phyloP scores from a whole-genome alignment of 2,797 vertebrate genomes.

The Ptychadena robeensis region DNA sequence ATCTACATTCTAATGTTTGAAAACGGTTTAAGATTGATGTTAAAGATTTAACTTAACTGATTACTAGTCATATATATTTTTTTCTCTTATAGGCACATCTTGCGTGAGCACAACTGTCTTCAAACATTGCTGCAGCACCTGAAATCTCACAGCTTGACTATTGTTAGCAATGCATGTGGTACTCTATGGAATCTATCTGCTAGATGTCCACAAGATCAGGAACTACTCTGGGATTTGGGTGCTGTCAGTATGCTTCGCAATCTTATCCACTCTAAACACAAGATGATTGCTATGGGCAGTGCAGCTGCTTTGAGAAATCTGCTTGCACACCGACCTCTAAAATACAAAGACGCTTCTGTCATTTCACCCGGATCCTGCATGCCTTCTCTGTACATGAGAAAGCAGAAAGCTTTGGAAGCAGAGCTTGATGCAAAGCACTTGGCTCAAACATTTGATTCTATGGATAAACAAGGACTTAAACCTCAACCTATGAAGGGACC shows the following conservation, averaged over 20 bases:
- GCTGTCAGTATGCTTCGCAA: constrained; percentile 97
- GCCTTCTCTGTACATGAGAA: constrained; percentile 95
- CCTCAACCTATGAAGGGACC: constrained; percentile 84
- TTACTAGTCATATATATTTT: background rate
- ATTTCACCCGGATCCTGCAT: constrained; percentile 91
- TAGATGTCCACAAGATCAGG: constrained; percentile 91
- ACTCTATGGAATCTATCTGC: constrained; percentile 99
- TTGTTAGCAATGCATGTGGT: constrained; percentile 97
- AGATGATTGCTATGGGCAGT: constrained; percentile 99
- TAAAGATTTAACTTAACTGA: too few relatives aligned
- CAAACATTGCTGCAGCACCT: constrained; percentile 96
- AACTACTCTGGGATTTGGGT: constrained; percentile 96
- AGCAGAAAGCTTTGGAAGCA: constrained; percentile 94
- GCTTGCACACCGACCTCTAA: constrained; percentile 90
- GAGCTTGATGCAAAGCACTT: constrained; percentile 93
- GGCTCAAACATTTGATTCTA: constrained; percentile 88
- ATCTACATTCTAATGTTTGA: too few relatives aligned
- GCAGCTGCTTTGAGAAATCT: constrained; percentile 95
- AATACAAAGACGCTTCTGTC: constrained; percentile 89
- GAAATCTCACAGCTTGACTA: constrained; percentile 96
- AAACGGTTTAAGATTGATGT: too few relatives aligned
- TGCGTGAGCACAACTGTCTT: constrained; percentile 95
- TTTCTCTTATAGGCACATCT: constrained; percentile 81
- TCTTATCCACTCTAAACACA: constrained; percentile 98
- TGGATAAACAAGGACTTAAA: constrained; percentile 90